A percentile compares a stretch with the other conserved stretches of the same genome.
Evolutionary conservation across 2,888 invertebrate species (phyloP).

Genomic region (Pardosa pseudoannulata): DNA sequence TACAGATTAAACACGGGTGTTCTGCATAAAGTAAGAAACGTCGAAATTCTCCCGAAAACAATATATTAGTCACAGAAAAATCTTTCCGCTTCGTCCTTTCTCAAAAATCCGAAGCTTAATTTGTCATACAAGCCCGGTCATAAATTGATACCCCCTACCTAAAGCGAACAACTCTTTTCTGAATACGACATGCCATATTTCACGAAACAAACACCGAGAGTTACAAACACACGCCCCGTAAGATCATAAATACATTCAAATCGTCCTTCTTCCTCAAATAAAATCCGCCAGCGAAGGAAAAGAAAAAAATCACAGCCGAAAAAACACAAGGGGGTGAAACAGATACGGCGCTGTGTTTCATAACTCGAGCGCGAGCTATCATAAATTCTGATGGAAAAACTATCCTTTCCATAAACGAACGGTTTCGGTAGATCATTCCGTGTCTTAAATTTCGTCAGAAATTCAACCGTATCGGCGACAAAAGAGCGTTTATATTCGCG

Average conservation of each 20-base stretch:
- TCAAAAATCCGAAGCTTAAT: not conserved
- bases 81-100: no score
- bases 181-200: not conserved
- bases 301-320: not conserved
- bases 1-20: no score
- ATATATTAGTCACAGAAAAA: not conserved
- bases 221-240: conserved; percentile 12
- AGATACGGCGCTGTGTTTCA: not conserved
- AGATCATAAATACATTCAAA: conserved; percentile 9
- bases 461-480: conserved; percentile 32
- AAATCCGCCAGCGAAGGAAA: not conserved
- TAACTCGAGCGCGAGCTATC: not conserved
- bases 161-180: not conserved
- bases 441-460: conserved; percentile 51
- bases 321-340: not conserved
- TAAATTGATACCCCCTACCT: not conserved
- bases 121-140: not conserved
- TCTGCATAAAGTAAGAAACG: not conserved
- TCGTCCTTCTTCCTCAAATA: conserved; percentile 4
- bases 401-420: conserved; percentile 32
- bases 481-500: conserved; percentile 53
- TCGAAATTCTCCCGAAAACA: not conserved
- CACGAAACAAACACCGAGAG: not conserved
- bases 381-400: not conserved
- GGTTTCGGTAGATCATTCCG: conserved; percentile 42